Base-by-base conservation (phyloP, 2,113 vertebrate species). In the Mola mola region DNA sequence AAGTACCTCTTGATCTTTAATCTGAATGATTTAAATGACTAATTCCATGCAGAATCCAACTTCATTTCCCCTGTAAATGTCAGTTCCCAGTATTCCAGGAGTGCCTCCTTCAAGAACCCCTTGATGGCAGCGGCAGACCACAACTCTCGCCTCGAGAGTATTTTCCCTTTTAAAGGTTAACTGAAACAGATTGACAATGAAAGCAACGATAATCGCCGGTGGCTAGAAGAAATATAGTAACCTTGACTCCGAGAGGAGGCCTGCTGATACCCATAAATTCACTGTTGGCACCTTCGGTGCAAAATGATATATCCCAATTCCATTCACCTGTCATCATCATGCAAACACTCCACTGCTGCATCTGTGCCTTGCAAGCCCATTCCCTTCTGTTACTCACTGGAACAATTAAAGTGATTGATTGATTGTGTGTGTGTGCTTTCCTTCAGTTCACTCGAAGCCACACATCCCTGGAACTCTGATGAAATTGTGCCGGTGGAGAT, bases 331-430 rank as follows among this genome's bases (percentile, higher is more conserved):
- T 20, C 6, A 37, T 62, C 44, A 57, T 59, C 26, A 52, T 7
- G 1, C 13, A 63, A 34, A 51, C 64, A 44, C 9, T 40, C 20
- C 33, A 16, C 55, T 22, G 44, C 44, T 56, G 51, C 59, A 38
- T 53, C 16, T 28, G 8, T 6, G 24, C 13, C 64, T 20, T 29
- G 38, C 29, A 50, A 81, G 37, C 61, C 57, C 36, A 26, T 63
- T 74, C 21, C 37, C 44, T 26, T 53, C 47, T 42, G 20, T 50
- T 60, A 44, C 15, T 51, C 50, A 48, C 58, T 43, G 2, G 8
- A 65, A 77, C 72, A 74, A 70, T 72, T 75, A 42, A 49, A 58
- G 20, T 63, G 68, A 73, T 50, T 57, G 58, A 70, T 66, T 47
- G 62, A 42, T 17, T 3, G 26, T 42, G 43, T 41, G 37, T 31